Evolutionary conservation across 2,113 vertebrate genomes (phyloP).

Genomic region (Macrotus californicus): DNA sequence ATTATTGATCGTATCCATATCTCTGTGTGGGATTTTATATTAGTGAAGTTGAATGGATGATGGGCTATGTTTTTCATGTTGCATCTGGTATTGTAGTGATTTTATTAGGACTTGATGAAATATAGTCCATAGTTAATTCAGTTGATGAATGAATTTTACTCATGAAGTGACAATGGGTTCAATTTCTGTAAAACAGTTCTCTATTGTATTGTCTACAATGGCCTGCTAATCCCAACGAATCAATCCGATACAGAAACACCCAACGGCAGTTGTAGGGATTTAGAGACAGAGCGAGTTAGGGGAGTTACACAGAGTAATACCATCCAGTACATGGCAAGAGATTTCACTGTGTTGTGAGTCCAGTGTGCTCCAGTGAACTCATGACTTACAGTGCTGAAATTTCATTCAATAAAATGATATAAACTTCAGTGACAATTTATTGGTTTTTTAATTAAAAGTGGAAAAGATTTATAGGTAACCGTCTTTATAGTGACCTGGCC

Average conservation of each 20-base stretch:
- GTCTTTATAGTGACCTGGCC: neutral
- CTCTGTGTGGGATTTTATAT: slow-evolving; percentile 1
- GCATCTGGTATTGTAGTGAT: neutral
- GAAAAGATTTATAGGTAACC: neutral
- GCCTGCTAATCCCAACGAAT: neutral
- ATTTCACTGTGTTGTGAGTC: neutral
- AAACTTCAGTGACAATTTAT: neutral
- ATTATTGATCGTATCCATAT: slow-evolving; percentile 5
- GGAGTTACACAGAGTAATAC: neutral
- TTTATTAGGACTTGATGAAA: slow-evolving; percentile 46
- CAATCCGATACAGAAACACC: neutral
- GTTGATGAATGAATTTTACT: neutral
- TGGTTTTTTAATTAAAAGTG: neutral
- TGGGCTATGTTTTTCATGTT: neutral
- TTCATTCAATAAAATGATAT: neutral
- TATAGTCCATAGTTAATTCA: neutral
- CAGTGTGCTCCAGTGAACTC: neutral
- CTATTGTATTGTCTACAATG: neutral
- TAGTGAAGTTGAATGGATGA: neutral
- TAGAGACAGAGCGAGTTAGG: neutral
- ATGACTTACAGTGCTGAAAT: neutral
- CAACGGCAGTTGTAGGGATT: neutral
- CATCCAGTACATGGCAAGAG: neutral
- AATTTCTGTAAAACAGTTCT: neutral
- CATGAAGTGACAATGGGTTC: neutral